phyloP scores from a whole-genome alignment of 1,140 invertebrate genomes.

The Carcinoscorpius rotundicauda region DNA sequence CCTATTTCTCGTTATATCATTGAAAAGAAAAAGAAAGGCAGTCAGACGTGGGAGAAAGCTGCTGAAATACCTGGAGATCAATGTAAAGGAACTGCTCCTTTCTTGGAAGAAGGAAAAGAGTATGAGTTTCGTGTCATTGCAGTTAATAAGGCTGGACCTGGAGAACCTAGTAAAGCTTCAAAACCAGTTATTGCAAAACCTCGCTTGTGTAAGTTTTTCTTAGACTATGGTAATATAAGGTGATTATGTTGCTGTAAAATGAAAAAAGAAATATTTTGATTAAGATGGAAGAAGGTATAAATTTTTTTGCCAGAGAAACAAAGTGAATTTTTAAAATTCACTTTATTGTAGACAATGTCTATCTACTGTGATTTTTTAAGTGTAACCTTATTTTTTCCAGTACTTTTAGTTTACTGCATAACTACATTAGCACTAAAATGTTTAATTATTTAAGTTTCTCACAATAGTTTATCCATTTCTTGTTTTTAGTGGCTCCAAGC shows the following conservation, averaged over 20 bases:
- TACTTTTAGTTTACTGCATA: too few species aligned
- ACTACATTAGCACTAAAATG: neutral
- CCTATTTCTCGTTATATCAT: constrained; percentile 87
- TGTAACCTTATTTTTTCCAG: neutral
- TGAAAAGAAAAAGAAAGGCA: constrained; percentile 52
- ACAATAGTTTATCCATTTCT: neutral
- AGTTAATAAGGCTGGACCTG: constrained; percentile 85
- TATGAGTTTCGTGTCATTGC: constrained; percentile 96
- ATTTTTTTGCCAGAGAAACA: neutral
- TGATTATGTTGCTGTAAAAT: constrained; percentile 25
- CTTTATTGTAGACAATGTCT: neutral
- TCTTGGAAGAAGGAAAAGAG: constrained; percentile 89
- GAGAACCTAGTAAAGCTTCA: constrained; percentile 52
- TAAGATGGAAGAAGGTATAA: neutral
- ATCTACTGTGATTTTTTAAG: neutral
- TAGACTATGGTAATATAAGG: neutral
- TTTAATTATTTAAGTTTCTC: constrained; percentile 27
- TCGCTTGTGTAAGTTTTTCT: constrained; percentile 26
- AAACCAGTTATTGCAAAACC: constrained; percentile 40
- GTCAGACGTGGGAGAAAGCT: constrained; percentile 71
- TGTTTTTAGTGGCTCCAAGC: constrained; percentile 64
- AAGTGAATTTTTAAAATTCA: constrained; percentile 32
- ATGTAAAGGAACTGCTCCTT: constrained; percentile 61
- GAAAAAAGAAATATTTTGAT: neutral
- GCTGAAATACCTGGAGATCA: constrained; percentile 58